Percentiles rank a stretch among this genome's conserved stretches.
Evolutionary conservation across 2,113 vertebrate species (phyloP).

Genomic region (Damaliscus lunatus): DNA sequence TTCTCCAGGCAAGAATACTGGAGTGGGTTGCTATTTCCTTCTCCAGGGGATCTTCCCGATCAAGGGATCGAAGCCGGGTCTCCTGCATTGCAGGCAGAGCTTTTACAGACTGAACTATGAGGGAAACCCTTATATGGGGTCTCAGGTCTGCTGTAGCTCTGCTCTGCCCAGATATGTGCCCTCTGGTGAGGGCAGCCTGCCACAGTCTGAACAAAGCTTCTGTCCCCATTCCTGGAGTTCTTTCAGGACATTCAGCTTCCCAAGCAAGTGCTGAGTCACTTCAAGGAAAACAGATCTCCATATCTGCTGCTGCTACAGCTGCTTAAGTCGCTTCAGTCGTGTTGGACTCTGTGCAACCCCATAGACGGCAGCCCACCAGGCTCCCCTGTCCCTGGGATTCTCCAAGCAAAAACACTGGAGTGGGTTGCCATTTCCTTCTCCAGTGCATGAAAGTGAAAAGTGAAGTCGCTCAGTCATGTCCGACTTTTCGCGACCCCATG

Average conservation of each 20-base stretch:
- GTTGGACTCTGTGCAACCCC: no score
- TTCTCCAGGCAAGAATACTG: background rate
- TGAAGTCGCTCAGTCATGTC: no score
- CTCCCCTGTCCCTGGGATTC: no score
- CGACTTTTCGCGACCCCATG: no score
- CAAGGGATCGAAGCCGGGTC: background rate
- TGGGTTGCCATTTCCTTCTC: no score
- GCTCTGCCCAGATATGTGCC: background rate
- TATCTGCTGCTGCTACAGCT: no score
- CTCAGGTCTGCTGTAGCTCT: no score
- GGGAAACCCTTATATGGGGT: background rate
- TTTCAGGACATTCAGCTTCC: background rate
- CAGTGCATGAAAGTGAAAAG: no score
- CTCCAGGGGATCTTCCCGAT: background rate
- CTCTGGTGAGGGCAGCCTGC: background rate
- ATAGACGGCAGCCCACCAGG: no score
- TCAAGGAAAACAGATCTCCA: background rate
- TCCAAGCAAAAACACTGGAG: no score
- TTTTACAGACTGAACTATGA: background rate
- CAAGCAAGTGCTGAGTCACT: background rate
- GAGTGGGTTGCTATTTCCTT: background rate
- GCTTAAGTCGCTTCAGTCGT: no score
- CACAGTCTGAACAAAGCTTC: background rate
- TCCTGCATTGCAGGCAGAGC: background rate
- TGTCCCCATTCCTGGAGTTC: background rate